Conservation (phyloP, 1,140 invertebrate species). For the Chironomus tepperi region DNA sequence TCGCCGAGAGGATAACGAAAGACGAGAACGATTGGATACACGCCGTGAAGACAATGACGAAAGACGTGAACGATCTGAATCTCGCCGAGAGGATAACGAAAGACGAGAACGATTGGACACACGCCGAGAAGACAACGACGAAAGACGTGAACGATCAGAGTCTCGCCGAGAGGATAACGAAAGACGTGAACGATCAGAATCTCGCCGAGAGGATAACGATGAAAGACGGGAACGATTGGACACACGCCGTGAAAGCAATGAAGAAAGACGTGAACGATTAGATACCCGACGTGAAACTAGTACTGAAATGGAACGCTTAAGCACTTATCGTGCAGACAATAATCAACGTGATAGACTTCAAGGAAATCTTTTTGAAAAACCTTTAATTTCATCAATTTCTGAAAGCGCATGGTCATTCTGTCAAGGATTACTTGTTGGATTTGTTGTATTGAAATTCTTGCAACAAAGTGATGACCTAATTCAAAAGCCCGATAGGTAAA, state of each 20-base stretch:
- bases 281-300: neutral
- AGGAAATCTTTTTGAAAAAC: too few relatives aligned
- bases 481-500: too few relatives aligned
- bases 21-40: neutral
- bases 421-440: too few relatives aligned
- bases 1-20: neutral
- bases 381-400: too few relatives aligned
- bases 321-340: too few relatives aligned
- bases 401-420: too few relatives aligned
- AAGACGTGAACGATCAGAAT: neutral
- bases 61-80: neutral
- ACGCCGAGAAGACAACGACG: neutral
- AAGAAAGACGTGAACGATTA: neutral
- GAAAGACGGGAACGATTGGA: neutral
- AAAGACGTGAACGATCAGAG: neutral
- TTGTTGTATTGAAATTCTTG: too few relatives aligned
- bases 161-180: neutral
- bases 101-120: neutral
- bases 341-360: neutral
- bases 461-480: too few relatives aligned
- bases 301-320: too few relatives aligned
- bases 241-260: neutral
- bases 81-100: neutral
- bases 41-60: neutral
- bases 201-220: neutral